phyloP scores from a whole-genome alignment of 2,888 invertebrate species.

The Dryocosmus kuriphilus region DNA sequence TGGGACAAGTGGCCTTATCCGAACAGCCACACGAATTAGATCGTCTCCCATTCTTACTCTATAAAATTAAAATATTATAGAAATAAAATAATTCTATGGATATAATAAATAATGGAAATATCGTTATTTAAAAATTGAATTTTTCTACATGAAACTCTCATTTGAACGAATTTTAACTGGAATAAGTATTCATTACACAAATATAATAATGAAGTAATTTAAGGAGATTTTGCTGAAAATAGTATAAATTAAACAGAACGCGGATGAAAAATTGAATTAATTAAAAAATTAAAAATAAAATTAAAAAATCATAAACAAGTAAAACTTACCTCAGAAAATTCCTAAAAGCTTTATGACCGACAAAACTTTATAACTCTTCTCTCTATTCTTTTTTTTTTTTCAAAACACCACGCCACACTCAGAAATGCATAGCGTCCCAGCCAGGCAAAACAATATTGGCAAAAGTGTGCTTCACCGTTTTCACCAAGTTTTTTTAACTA shows the following conservation, averaged over 20 bases:
- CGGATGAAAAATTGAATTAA: not conserved
- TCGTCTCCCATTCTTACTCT: conserved; percentile 70
- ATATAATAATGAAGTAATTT: not conserved
- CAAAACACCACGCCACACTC: not conserved
- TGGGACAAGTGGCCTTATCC: conserved; percentile 89
- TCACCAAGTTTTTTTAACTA: not conserved
- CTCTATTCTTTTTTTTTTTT: not conserved
- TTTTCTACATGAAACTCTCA: too few relatives aligned
- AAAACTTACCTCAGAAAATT: not conserved
- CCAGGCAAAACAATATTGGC: not conserved
- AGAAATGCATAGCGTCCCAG: not conserved
- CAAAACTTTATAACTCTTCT: not conserved
- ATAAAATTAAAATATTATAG: not conserved
- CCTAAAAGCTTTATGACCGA: not conserved
- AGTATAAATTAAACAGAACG: not conserved
- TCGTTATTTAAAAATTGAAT: too few relatives aligned
- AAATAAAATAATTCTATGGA: not conserved
- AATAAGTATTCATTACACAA: too few relatives aligned
- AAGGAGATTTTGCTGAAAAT: not conserved
- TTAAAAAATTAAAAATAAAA: not conserved
- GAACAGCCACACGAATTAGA: conserved; percentile 87
- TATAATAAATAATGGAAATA: too few relatives aligned
- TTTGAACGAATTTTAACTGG: too few relatives aligned
- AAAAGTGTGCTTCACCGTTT: not conserved
- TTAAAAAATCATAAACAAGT: not conserved